Evolutionary conservation across 2,888 invertebrate species (phyloP), one percentile per base, ranked within the genome.

Genomic region (Acleris literana): DNA sequence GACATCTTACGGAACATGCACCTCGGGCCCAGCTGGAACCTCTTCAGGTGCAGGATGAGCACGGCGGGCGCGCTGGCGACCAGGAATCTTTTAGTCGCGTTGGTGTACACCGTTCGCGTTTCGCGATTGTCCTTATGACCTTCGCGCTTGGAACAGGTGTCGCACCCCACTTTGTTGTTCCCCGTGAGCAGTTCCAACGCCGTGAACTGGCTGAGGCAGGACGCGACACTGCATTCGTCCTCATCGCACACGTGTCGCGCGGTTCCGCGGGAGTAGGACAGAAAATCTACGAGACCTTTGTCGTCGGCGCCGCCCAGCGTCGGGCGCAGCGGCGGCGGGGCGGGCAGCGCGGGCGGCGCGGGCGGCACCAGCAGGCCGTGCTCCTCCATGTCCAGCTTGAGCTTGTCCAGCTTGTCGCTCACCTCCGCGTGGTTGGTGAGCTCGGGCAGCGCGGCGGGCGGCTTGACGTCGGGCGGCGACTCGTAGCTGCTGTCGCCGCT

Each of bases 201-300:
- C 0, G 98, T 99, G 88, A 99, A 99, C 84, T 98, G 97, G 79
- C 97, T 96, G 61, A 99, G 94, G 82, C 98, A 99, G 0, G 98
- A 97, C 76, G 96, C 95, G 59, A 99, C 94, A 22, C 97, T 96
- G 83, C 96, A 96, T 75, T 97, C 97, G 51, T 96, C 96, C 64
- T 96, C 96, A 72, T 95, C 95, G 77, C 95, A 95, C 46, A 95
- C 93, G 79, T 96, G 96, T 18, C 96, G 94, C 0, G 95, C 94
- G 1, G 94, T 94, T 5, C 95, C 90, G 1, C 88, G 82, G 52
- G 83, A 81, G 71, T 83, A 86, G 5, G 87, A 83, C 49, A 86
- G 61, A 73, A 82, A 84, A 58, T 90, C 88, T 58, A 82, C 79
- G 44, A 81, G 83, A 2, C 71, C 61, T 17, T 70, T 78, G 70